These are phyloP conservation scores for Stichodactyla helianthus DNA, from an alignment of 64 coral and sea anemone genomes.

Conservation along the genomic window DNA sequence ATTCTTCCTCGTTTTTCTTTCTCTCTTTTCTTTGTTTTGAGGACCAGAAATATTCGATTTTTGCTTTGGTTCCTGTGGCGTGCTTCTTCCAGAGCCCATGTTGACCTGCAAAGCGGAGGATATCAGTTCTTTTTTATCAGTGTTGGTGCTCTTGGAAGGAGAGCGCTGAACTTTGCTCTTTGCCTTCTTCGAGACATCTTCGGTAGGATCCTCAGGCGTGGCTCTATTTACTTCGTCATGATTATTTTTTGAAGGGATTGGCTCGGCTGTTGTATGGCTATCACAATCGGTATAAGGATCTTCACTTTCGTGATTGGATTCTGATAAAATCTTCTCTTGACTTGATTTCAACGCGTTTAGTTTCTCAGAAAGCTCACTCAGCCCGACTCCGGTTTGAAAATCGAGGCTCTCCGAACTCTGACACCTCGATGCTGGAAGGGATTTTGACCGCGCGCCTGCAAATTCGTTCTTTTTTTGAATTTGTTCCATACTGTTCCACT, in stretches of 20 bases:
- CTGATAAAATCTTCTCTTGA: slow-evolving; percentile 19
- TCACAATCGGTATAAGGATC: neutral
- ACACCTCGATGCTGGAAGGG: slow-evolving; percentile 55
- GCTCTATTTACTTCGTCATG: neutral
- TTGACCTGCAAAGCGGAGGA: neutral
- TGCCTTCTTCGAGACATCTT: neutral
- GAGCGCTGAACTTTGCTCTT: neutral
- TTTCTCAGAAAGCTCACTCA: slow-evolving; percentile 81
- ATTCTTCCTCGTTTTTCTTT: neutral
- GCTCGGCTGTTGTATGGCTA: neutral
- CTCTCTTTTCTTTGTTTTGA: neutral
- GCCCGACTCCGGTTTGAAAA: slow-evolving; percentile 55
- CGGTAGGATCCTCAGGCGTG: neutral
- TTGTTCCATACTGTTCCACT: slow-evolving; percentile 90
- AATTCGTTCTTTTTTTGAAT: slow-evolving; percentile 62
- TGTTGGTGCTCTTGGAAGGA: slow-evolving; percentile 5
- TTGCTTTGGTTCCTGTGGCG: neutral
- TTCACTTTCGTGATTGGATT: neutral
- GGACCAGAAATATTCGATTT: neutral
- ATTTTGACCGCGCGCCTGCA: slow-evolving; percentile 63
- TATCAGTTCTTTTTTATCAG: neutral
- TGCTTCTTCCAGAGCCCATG: neutral
- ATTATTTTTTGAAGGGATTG: neutral
- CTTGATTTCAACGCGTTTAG: slow-evolving; percentile 64
- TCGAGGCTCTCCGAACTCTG: slow-evolving; percentile 69